Base-by-base conservation (phyloP, 2,113 vertebrate species). In the Hassar affinis region DNA sequence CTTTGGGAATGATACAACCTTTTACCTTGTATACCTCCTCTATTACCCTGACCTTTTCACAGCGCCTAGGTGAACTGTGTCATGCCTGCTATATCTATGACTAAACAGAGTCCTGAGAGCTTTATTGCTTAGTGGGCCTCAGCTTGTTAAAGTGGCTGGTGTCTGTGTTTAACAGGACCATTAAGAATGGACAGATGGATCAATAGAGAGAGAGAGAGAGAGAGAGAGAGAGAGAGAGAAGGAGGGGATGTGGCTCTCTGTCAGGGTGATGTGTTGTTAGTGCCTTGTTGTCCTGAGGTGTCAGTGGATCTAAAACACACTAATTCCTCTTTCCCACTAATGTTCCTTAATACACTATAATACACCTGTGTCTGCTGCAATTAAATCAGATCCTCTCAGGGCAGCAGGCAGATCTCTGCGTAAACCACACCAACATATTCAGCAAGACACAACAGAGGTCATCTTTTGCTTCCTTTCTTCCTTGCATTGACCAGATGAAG, bases 91-190 rank as follows among this genome's bases (percentile, higher is more conserved):
- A 57, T 49, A 84, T 49, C 77, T 79, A 22, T 11, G n/a, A 68
- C 85, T 81, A 87, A 88, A 79, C 81, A 78, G 81, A 85, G 87
- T 61, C 80, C 27, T 86, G 93, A 90, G 92, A 90, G 92, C 93
- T 94, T 95, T 94, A 94, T 93, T 93, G 94, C 93, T 95, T 95
- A 96, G 94, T 95, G 94, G 91, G 93, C 95, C 91, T 91, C 92
- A 92, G 93, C 93, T 88, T 93, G 91, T 94, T 94, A 94, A 95
- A 94, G 94, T 95, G 94, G 93, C 94, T 88, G 91, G 92, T 94
- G 95, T 95, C 91, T 93, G 64, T 94, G 95, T 96, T 94, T 95
- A 93, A 95, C 95, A 93, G 1, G 82, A 93, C 94, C 95, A 93
- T 95, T 96, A 94, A 94, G 93, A 92, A 92, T 89, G 89, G 95